phyloP scores from a whole-genome alignment of 1,140 invertebrate species.

The Listronotus oregonensis region DNA sequence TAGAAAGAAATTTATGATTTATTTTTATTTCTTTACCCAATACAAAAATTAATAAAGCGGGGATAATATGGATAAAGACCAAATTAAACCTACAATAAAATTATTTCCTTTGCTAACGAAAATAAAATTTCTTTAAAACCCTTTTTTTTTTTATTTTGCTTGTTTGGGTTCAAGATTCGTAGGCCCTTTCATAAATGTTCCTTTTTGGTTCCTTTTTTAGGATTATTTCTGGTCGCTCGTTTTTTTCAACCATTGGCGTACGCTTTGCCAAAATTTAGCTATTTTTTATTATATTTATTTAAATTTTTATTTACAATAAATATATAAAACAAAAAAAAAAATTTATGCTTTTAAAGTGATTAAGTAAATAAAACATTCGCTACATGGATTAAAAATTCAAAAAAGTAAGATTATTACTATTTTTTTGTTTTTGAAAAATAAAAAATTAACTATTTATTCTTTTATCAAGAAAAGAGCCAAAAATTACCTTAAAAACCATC shows the following conservation, averaged over 20 bases:
- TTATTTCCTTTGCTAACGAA: slow-evolving; percentile 28
- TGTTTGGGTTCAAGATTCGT: slow-evolving; percentile 25
- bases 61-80: slow-evolving; percentile 19
- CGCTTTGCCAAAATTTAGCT: not conserved
- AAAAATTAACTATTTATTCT: no score
- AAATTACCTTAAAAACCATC: no score
- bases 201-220: slow-evolving; percentile 21
- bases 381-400: no score
- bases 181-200: slow-evolving; percentile 15
- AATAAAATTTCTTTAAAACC: slow-evolving; percentile 36
- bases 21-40: not conserved
- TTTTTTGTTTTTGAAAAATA: no score
- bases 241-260: slow-evolving; percentile 16
- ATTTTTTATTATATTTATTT: no score
- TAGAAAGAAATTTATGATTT: no score
- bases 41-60: not conserved
- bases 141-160: slow-evolving; percentile 22
- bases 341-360: no score
- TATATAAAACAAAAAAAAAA: no score
- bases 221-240: slow-evolving; percentile 20
- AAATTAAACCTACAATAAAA: slow-evolving; percentile 27
- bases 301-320: no score
- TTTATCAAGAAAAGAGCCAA: no score
- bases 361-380: no score
- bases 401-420: no score